Evolutionary conservation across 1,140 invertebrate genomes (phyloP).

Genomic region (Ctenoplectra terminalis): DNA sequence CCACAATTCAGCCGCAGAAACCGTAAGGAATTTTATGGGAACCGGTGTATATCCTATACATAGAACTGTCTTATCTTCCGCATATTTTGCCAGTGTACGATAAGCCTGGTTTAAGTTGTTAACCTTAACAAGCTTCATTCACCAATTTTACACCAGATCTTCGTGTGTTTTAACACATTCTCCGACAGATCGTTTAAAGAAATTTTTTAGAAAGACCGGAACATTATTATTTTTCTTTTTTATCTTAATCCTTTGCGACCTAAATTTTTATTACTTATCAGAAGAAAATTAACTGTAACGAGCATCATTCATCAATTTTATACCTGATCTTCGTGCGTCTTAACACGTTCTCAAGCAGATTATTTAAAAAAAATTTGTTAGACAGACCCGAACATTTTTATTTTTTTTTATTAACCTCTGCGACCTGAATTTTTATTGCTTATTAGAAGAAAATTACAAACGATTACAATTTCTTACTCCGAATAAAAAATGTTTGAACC

Average conservation of each 20-base stretch:
- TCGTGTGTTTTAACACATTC: not conserved
- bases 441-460: too few relatives aligned
- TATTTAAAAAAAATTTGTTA: too few relatives aligned
- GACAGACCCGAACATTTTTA: constrained; percentile 16
- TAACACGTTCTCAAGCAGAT: too few relatives aligned
- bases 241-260: too few relatives aligned
- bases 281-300: too few relatives aligned
- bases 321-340: too few relatives aligned
- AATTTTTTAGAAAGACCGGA: too few relatives aligned
- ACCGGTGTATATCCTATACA: constrained; percentile 63
- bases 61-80: constrained; percentile 46
- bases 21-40: constrained; percentile 79
- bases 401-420: constrained; percentile 40
- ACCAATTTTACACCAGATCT: not conserved
- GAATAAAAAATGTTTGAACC: too few relatives aligned
- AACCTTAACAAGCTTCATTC: not conserved
- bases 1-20: constrained; percentile 73
- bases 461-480: too few relatives aligned
- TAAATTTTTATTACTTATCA: too few relatives aligned
- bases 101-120: constrained; percentile 12
- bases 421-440: too few relatives aligned
- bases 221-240: constrained; percentile 32
- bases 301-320: too few relatives aligned
- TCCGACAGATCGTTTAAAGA: not conserved
- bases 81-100: constrained; percentile 35